Evolutionary conservation across 2,888 invertebrate genomes (phyloP), one percentile per base, ranked within the genome.

Genomic region (Apomyelois bistriatella): DNA sequence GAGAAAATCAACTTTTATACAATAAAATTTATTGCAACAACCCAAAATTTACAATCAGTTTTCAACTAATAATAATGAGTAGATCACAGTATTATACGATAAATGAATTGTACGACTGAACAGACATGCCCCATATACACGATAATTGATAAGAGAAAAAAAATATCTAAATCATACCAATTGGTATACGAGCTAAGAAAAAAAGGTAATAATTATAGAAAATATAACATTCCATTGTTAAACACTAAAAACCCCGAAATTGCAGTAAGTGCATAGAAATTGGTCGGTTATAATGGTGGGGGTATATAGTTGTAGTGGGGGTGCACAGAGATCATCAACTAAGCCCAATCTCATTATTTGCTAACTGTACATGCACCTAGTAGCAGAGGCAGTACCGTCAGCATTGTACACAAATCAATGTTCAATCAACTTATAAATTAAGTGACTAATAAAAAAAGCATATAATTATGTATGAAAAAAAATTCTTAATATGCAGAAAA

Each of bases 11-110:
- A 74, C 77, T 75, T 82, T 78, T 74, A 74, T 71, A 76, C 72
- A 74, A n/a, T 68, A 72, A 70, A 65, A 73, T 79, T 85, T 89
- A 89, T 89, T 89, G 89, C 89, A 89, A 85, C 89, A 74, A 82
- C 90, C 89, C 89, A 86, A 87, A 82, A 82, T 82, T 70, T 81
- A 83, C 80, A n/a, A n/a, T n/a, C n/a, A 73, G 74, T 71, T 71
- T 68, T 72, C 60, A 62, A 56, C 65, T 65, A 61, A 60, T 53
- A 72, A 69, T 65, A 71, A 68, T 71, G 68, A 70, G 71, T 73
- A 74, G 72, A 64, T 71, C 55, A 60, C 59, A 59, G 53, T 56
- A 60, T 22, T 59, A 41, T 35, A 52, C 51, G 53, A 40, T 53
- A 51, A 56, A 58, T 58, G 56, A 57, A 58, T 53, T 56, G 50